Conservation (phyloP, 2,888 invertebrate genomes). For the Platycnemis pennipes region DNA sequence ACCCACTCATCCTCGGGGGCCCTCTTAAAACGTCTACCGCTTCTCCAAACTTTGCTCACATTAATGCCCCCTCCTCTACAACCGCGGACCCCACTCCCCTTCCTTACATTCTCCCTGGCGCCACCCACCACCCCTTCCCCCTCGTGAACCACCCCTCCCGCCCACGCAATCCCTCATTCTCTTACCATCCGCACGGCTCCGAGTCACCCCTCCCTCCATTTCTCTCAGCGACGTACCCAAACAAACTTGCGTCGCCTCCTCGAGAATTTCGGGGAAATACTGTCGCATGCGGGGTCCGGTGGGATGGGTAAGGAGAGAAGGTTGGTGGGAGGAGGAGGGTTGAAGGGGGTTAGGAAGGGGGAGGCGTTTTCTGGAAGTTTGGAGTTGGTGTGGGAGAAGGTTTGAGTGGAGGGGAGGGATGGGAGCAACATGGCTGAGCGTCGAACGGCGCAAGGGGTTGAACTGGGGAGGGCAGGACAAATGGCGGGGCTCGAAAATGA, state of each 20-base stretch:
- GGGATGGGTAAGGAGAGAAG: not conserved
- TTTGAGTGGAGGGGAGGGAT: not conserved
- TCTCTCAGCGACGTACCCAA: not conserved
- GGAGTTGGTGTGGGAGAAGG: not conserved
- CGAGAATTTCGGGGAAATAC: conserved; percentile 23
- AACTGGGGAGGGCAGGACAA: not conserved
- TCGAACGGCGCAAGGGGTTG: not conserved
- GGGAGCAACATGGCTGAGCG: not conserved
- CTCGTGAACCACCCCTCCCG: not conserved
- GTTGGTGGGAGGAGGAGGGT: not conserved
- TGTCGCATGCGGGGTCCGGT: not conserved
- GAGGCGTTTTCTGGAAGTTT: not conserved
- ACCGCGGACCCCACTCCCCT: too few species aligned
- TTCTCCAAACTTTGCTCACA: conserved; percentile 16
- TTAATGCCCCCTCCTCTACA: not conserved
- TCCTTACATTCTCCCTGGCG: not conserved
- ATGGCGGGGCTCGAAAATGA: not conserved
- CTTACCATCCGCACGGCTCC: not conserved
- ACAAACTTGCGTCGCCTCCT: conserved; percentile 22
- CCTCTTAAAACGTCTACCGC: not conserved
- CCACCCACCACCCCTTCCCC: not conserved
- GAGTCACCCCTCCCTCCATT: not conserved
- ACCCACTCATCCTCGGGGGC: conserved; percentile 20
- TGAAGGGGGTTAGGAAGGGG: not conserved
- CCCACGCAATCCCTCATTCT: not conserved